phyloP scores from a whole-genome alignment of 2,113 vertebrate genomes.

The Gracilinanus agilis region DNA sequence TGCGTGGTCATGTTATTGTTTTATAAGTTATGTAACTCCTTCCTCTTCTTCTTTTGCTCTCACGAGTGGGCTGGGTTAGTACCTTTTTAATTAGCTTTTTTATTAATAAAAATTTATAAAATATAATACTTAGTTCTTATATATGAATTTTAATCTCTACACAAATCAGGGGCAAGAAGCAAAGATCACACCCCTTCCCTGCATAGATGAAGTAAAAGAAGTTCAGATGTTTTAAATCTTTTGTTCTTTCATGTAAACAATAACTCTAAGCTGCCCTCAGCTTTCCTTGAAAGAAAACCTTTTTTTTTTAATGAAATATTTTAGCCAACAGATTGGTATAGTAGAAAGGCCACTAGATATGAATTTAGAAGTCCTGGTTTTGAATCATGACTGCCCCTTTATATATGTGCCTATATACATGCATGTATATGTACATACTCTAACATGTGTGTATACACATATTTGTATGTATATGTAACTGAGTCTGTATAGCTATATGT shows the following conservation, averaged over 20 bases:
- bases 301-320: neutral
- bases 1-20: no score
- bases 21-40: no score
- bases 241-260: conserved; percentile 2
- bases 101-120: no score
- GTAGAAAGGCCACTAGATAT: neutral
- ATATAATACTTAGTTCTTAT: no score
- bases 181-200: conserved; percentile 4
- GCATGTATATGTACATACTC: no score
- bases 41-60: no score
- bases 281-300: neutral
- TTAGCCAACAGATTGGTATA: neutral
- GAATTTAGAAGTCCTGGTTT: neutral
- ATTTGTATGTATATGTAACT: no score
- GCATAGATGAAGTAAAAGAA: conserved; percentile 19
- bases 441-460: no score
- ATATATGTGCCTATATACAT: neutral
- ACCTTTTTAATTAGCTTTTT: no score
- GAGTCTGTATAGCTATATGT: no score
- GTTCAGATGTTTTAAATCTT: conserved; percentile 1
- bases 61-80: no score
- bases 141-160: no score
- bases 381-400: neutral
- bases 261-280: neutral
- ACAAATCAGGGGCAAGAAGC: neutral